These are phyloP conservation scores for human DNA, from an alignment of 2,113 vertebrate species.

Conservation along the genomic window DNA sequence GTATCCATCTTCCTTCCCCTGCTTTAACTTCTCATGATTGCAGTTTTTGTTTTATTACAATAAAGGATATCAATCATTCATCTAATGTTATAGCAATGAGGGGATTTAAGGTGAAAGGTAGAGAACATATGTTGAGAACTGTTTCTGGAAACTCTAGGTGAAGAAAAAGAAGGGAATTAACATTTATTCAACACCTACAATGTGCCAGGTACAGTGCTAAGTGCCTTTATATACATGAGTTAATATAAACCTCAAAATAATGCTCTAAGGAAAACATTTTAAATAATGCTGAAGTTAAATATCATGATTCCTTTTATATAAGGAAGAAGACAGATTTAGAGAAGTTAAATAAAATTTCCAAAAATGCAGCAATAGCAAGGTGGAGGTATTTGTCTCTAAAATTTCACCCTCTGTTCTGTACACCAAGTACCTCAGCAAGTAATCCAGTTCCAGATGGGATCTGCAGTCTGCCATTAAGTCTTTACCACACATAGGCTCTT, in stretches of 20 bases:
- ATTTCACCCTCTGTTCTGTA: not conserved
- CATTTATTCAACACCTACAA: not conserved
- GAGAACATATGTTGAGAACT: not conserved
- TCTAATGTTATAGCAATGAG: not conserved
- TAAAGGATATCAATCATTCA: not conserved
- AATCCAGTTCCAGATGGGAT: not conserved
- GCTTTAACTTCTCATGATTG: not conserved
- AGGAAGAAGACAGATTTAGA: slow-evolving; percentile 5
- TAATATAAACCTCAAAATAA: not conserved
- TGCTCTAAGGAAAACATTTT: not conserved
- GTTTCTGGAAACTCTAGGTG: not conserved
- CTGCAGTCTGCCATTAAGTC: not conserved
- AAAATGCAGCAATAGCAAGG: not conserved
- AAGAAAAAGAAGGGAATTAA: not conserved
- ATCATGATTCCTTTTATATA: not conserved
- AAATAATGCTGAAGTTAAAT: not conserved
- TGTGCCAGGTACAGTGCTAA: not conserved
- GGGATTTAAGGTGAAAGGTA: not conserved
- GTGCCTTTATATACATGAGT: not conserved
- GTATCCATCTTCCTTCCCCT: not conserved
- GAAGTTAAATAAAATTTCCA: slow-evolving; percentile 12
- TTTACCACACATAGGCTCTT: not conserved
- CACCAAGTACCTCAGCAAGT: not conserved
- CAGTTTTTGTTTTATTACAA: not conserved
- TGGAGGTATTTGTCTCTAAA: not conserved